Conservation (phyloP, 2,888 invertebrate species). For the Horisme vitalbata region DNA sequence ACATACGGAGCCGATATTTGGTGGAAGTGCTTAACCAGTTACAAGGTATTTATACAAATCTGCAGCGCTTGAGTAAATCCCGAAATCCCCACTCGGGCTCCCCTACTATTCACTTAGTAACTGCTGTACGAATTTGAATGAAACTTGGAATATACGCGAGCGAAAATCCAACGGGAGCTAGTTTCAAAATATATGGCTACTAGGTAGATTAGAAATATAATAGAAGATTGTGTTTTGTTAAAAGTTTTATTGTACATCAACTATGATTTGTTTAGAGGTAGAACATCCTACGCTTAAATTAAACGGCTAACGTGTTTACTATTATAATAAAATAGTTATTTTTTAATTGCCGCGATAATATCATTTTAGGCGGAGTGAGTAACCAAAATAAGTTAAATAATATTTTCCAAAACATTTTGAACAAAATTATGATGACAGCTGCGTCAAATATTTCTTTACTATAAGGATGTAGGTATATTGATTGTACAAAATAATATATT, state of each 20-base stretch:
- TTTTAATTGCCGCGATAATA: slow-evolving; percentile 66
- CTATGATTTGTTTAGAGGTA: slow-evolving; percentile 81
- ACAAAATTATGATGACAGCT: slow-evolving; percentile 32
- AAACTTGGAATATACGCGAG: too few relatives aligned
- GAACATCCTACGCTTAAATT: slow-evolving; percentile 81
- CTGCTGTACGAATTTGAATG: too few relatives aligned
- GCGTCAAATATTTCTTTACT: slow-evolving; percentile 32
- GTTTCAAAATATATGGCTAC: not conserved
- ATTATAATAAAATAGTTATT: slow-evolving; percentile 65
- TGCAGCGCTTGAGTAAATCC: too few relatives aligned
- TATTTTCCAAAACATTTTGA: slow-evolving; percentile 26
- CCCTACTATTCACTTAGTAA: too few relatives aligned
- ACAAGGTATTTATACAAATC: too few relatives aligned
- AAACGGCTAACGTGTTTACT: slow-evolving; percentile 74
- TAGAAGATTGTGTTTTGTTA: slow-evolving; percentile 63
- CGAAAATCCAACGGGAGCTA: not conserved
- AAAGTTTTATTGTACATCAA: slow-evolving; percentile 82
- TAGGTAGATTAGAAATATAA: slow-evolving; percentile 9
- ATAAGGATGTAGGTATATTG: slow-evolving; percentile 22
- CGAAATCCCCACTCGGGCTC: too few relatives aligned
- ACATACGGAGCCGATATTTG: too few relatives aligned
- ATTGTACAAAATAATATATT: slow-evolving; percentile 12
- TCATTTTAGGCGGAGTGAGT: slow-evolving; percentile 76
- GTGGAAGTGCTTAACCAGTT: too few relatives aligned
- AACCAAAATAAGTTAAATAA: slow-evolving; percentile 51